Evolutionary conservation across 1,140 invertebrate genomes (phyloP).

Genomic region (Drosophila sp.): DNA sequence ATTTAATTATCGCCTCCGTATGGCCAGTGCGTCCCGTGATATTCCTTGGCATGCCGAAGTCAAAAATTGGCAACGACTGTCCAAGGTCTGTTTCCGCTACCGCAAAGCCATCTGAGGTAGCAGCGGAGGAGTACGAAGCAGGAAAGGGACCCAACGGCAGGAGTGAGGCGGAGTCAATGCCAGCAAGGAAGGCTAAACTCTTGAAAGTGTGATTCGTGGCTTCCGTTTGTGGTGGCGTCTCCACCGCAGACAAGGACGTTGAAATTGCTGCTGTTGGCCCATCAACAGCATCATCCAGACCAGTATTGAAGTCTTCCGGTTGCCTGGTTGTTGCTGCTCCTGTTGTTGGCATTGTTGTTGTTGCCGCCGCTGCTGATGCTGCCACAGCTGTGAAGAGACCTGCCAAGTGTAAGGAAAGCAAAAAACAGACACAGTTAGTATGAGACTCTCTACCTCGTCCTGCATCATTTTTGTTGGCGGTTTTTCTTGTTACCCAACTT

Average conservation of each 20-base stretch:
- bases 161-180: neutral
- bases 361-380: conserved; percentile 24
- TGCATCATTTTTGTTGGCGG: conserved; percentile 31
- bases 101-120: conserved; percentile 53
- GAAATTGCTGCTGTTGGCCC: conserved; percentile 33
- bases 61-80: conserved; percentile 85
- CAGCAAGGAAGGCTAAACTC: conserved; percentile 69
- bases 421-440: conserved; percentile 1
- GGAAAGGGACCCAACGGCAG: conserved; percentile 22
- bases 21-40: conserved; percentile 92
- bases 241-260: conserved; percentile 34
- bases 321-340: conserved; percentile 26
- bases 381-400: conserved; percentile 40
- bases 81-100: conserved; percentile 44
- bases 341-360: neutral
- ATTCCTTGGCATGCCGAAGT: conserved; percentile 90
- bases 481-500: conserved; percentile 47
- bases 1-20: conserved; percentile 92
- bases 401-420: conserved; percentile 28
- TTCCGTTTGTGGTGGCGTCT: conserved; percentile 56
- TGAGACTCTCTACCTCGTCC: conserved; percentile 26
- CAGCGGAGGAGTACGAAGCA: neutral
- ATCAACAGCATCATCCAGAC: conserved; percentile 23
- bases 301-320: conserved; percentile 40
- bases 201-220: conserved; percentile 79